phyloP scores from a whole-genome alignment of 1,140 invertebrate species.

The Drosophila virilis region DNA sequence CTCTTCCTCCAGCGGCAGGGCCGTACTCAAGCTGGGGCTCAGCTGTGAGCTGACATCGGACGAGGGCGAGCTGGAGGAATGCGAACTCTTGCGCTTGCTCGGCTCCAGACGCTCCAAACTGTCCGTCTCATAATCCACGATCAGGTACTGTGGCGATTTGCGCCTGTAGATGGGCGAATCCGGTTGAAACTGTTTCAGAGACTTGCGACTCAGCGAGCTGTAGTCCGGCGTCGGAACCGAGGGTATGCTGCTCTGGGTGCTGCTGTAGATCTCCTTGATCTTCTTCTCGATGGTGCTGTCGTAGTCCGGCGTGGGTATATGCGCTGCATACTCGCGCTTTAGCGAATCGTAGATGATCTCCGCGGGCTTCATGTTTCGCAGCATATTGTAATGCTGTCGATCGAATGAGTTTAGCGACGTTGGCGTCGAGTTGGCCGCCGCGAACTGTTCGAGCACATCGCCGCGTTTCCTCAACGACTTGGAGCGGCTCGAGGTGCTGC shows the following conservation, averaged over 20 bases:
- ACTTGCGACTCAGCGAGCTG: conserved; percentile 77
- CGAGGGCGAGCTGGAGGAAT: conserved; percentile 87
- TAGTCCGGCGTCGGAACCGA: conserved; percentile 84
- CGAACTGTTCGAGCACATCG: conserved; percentile 78
- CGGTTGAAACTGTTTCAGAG: conserved; percentile 79
- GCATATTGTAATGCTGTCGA: conserved; percentile 78
- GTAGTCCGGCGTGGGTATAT: conserved; percentile 83
- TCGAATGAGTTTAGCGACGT: conserved; percentile 68
- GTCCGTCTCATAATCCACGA: conserved; percentile 90
- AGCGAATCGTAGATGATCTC: conserved; percentile 88
- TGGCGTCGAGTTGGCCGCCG: conserved; percentile 74
- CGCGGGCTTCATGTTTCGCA: conserved; percentile 85
- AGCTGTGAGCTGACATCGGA: conserved; percentile 88
- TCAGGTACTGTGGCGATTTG: conserved; percentile 82
- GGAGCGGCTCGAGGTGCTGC: conserved; percentile 67
- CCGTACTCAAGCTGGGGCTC: conserved; percentile 88
- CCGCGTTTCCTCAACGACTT: conserved; percentile 61
- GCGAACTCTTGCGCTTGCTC: conserved; percentile 84
- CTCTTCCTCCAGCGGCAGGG: conserved; percentile 91
- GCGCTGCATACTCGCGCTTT: conserved; percentile 82
- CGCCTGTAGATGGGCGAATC: conserved; percentile 81
- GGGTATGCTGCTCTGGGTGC: conserved; percentile 79
- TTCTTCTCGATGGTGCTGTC: conserved; percentile 83
- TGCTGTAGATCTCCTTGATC: conserved; percentile 83
- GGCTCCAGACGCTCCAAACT: conserved; percentile 89